Evolutionary conservation across 2,113 vertebrate genomes (phyloP).

Genomic region (Prochilodus magdalenae): DNA sequence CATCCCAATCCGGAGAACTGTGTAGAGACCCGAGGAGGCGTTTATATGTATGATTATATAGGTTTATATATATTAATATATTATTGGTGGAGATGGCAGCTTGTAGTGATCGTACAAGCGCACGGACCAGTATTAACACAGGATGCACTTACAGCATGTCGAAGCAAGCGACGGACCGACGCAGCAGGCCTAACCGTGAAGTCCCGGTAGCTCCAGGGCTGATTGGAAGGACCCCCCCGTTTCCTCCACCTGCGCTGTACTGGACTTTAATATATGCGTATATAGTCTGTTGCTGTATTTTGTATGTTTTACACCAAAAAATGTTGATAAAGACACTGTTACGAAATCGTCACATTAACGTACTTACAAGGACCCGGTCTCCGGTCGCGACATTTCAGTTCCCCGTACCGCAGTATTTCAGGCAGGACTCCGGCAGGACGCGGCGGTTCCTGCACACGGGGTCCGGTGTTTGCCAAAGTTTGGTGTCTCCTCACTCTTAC

Average conservation of each 20-base stretch:
- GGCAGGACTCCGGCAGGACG: conserved; percentile 61
- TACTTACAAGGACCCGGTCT: conserved; percentile 60
- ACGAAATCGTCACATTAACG: conserved; percentile 59
- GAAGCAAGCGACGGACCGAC: neutral
- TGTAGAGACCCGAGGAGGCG: conserved; percentile 52
- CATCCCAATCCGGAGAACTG: conserved; percentile 43
- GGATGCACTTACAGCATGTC: conserved; percentile 70
- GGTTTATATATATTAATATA: conserved; percentile 55
- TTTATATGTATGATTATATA: conserved; percentile 40
- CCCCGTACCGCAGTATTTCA: conserved; percentile 56
- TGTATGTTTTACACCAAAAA: conserved; percentile 75
- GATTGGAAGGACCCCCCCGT: conserved; percentile 2
- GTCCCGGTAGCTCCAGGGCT: neutral
- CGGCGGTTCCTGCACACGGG: neutral
- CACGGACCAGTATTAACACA: conserved; percentile 59
- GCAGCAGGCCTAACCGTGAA: neutral
- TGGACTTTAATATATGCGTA: conserved; percentile 42
- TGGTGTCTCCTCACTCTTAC: neutral
- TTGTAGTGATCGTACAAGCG: conserved; percentile 46
- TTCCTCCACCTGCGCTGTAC: conserved; percentile 55
- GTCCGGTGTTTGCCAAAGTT: conserved; percentile 50
- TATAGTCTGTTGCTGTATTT: conserved; percentile 40
- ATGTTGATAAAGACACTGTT: conserved; percentile 27
- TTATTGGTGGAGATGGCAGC: conserved; percentile 49
- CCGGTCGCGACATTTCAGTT: conserved; percentile 26